Percentiles rank a stretch among this genome's conserved stretches.
phyloP scores from a whole-genome alignment of 1,140 invertebrate species.

The Planococcus citri region DNA sequence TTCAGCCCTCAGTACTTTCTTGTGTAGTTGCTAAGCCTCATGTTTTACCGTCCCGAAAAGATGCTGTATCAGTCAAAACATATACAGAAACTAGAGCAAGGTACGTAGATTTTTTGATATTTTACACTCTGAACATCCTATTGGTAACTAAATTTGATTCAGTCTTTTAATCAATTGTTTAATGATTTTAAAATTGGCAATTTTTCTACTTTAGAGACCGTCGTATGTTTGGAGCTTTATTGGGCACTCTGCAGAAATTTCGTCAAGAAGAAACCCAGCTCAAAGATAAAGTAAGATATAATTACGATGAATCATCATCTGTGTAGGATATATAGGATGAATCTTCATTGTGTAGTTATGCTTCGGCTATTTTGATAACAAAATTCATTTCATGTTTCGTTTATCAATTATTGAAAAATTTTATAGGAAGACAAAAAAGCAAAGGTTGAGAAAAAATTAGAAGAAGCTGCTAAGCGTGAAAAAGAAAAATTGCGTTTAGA shows the following conservation, averaged over 20 bases:
- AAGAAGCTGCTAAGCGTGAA: conserved; percentile 76
- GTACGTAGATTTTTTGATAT: neutral
- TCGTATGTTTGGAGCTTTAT: conserved; percentile 85
- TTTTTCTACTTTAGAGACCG: conserved; percentile 47
- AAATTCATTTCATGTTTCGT: neutral
- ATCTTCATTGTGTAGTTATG: too few relatives aligned
- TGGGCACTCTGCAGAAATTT: conserved; percentile 90
- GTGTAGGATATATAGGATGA: too few relatives aligned
- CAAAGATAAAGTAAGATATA: conserved; percentile 44
- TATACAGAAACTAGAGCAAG: conserved; percentile 12
- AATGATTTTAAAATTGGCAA: neutral
- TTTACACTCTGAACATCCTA: too few relatives aligned
- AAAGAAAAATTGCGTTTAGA: conserved; percentile 74
- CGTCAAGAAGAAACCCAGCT: conserved; percentile 83
- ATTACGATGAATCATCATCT: too few relatives aligned
- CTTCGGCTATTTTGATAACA: neutral
- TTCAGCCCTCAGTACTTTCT: neutral
- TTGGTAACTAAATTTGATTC: too few relatives aligned
- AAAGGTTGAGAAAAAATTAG: conserved; percentile 83
- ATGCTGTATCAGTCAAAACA: neutral
- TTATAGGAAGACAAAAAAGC: conserved; percentile 58
- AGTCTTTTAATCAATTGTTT: too few relatives aligned
- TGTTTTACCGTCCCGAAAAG: neutral
- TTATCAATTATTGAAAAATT: neutral
- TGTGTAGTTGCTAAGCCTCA: conserved; percentile 10